Percentiles rank a stretch among this genome's conserved stretches.
phyloP scores from a whole-genome alignment of 2,888 invertebrate species.

The Eulithis testata region DNA sequence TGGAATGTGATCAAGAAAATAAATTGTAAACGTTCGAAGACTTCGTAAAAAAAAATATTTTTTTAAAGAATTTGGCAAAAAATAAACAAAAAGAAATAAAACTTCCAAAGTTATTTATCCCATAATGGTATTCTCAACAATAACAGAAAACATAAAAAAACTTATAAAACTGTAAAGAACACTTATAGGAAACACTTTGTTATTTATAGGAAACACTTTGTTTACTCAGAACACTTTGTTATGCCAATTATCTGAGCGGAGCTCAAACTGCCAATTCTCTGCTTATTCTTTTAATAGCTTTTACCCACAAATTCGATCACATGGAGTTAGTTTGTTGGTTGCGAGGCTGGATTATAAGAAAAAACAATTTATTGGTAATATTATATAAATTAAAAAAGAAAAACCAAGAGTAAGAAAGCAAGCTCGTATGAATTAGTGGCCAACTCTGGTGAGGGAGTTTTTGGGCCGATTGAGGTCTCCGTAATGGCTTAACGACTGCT shows the following conservation, averaged over 20 bases:
- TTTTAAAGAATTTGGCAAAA: too few species aligned
- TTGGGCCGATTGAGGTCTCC: too few species aligned
- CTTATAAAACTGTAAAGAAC: slow-evolving; percentile 3
- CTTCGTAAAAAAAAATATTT: not conserved
- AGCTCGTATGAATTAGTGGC: too few species aligned
- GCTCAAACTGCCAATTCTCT: not conserved
- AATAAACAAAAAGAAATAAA: not conserved
- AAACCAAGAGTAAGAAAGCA: too few species aligned
- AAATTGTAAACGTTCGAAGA: not conserved
- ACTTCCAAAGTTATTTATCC: not conserved
- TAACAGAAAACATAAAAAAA: slow-evolving; percentile 7
- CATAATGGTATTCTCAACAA: not conserved
- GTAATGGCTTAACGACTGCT: too few species aligned
- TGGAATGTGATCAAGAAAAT: too few species aligned
- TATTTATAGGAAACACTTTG: slow-evolving; percentile 11
- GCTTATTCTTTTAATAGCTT: not conserved
- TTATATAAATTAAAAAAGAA: too few species aligned
- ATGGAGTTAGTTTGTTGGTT: too few species aligned
- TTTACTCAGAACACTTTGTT: slow-evolving; percentile 14
- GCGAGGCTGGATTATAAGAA: too few species aligned
- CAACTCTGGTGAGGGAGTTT: too few species aligned
- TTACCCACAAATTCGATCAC: not conserved
- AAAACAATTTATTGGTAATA: too few species aligned
- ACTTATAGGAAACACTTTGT: too few species aligned
- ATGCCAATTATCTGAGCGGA: slow-evolving; percentile 10